Percentiles rank a stretch among this genome's conserved stretches.
Evolutionary conservation across 2,797 vertebrate genomes (phyloP).

Genomic region (Sebastes matsubarae): DNA sequence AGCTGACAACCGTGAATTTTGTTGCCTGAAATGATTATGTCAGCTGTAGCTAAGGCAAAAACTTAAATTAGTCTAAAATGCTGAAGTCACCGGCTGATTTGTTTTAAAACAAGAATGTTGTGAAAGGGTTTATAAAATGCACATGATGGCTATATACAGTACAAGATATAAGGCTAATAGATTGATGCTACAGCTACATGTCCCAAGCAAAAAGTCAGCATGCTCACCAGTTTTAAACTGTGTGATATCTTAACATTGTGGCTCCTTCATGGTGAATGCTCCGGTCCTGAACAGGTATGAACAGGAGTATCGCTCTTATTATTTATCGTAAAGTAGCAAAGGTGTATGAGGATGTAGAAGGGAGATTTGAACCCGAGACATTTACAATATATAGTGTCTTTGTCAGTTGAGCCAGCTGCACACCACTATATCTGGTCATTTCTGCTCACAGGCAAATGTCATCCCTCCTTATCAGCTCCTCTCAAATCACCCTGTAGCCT

Average conservation of each 20-base stretch:
- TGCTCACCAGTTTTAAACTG: no score
- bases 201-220: not conserved
- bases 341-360: not conserved
- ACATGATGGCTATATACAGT: not conserved
- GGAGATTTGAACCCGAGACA: not conserved
- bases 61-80: no score
- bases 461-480: slow-evolving; percentile 20
- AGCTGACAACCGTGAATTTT: not conserved
- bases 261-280: no score
- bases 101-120: not conserved
- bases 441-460: not conserved
- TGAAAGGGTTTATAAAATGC: not conserved
- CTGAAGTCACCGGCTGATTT: not conserved
- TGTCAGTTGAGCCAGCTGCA: not conserved
- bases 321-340: not conserved
- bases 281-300: no score
- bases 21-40: no score
- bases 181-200: not conserved
- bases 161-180: not conserved
- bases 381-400: not conserved
- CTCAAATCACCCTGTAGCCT: not conserved
- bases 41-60: no score
- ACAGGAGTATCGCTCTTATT: no score
- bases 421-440: slow-evolving; percentile 1
- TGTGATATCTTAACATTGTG: no score